Evolutionary conservation across 2,113 vertebrate genomes (phyloP).

Genomic region (Phrynosoma platyrhinos): DNA sequence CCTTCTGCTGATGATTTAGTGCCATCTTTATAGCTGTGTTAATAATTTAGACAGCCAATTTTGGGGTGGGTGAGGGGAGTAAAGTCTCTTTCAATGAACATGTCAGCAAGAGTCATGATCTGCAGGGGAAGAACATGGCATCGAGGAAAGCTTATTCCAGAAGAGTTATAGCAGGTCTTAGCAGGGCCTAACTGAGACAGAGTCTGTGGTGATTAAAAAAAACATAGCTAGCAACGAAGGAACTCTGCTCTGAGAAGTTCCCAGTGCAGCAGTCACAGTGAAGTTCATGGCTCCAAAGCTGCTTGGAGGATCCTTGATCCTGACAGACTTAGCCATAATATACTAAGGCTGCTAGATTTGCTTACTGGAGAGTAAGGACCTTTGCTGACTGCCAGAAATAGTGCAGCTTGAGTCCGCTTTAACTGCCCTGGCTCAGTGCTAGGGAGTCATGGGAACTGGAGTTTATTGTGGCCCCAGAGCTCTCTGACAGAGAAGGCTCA

Average conservation of each 20-base stretch:
- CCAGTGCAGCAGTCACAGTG: conserved; percentile 32
- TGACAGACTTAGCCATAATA: conserved; percentile 32
- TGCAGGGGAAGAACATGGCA: conserved; percentile 54
- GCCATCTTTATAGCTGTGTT: conserved; percentile 64
- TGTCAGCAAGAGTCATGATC: conserved; percentile 74
- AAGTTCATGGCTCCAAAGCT: conserved; percentile 16
- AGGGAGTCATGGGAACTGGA: too few species aligned
- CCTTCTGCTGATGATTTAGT: conserved; percentile 61
- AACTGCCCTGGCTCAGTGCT: too few species aligned
- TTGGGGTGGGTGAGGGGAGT: conserved; percentile 53
- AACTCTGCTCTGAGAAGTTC: conserved; percentile 40
- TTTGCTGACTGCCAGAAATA: too few species aligned
- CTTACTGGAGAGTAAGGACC: neutral
- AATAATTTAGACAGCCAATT: conserved; percentile 72
- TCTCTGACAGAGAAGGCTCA: too few species aligned
- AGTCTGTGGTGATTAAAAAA: conserved; percentile 43
- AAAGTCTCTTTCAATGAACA: conserved; percentile 62
- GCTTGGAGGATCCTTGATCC: conserved; percentile 49
- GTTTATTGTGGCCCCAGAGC: too few species aligned
- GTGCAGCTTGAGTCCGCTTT: too few species aligned
- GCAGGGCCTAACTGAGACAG: conserved; percentile 47
- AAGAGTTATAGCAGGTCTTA: conserved; percentile 45
- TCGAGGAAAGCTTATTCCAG: conserved; percentile 56
- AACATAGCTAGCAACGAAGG: conserved; percentile 54
- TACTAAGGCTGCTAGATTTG: conserved; percentile 1